Evolutionary conservation across 2,113 vertebrate genomes (phyloP), one percentile per base, ranked within the genome.

Genomic region (Bujurquina vittata): DNA sequence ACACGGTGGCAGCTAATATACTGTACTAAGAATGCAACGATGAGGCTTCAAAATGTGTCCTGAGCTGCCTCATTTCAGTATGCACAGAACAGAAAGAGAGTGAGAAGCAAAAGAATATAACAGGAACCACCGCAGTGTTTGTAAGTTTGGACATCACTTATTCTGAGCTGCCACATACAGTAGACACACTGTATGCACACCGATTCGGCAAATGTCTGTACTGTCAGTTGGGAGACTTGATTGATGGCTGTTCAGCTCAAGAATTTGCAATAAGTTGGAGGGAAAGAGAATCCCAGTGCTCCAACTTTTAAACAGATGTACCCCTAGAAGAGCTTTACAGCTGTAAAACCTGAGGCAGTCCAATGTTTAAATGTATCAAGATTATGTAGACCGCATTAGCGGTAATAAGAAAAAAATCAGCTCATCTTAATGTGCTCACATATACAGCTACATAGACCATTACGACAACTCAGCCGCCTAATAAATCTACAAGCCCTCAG

Each of bases 401-500:
- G 23, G 20, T 77, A 81, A 90, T 91, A 80, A 52, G 81, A 72
- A 81, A 87, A 87, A 84, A 74, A 80, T 79, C 84, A 81, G 76
- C 78, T 77, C 79, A 84, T 80, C 61, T 86, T 83, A 91, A 91
- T 84, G 61, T 86, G 81, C 52, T 86, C 65, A 61, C 72, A 81
- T 80, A 81, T 77, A 65, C 55, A 33, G 72, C 80, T 18, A 75
- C 81, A 90, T 23, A 58, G 54, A 77, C 67, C 73, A 87, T 88
- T 82, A 86, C 83, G 81, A 85, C 80, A 81, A 63, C 79, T 89
- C 83, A 80, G 73, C 61, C 35, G 46, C 79, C 79, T 81, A 72
- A 88, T 87, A 89, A 91, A 91, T 88, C 49, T 83, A 86, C 88
- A 77, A 85, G 80, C 81, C 77, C 86, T 72, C 85, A 87, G 84